Evolutionary conservation across 2,888 invertebrate genomes (phyloP), one percentile per base, ranked within the genome.

Genomic region (Harpalus rubripes): DNA sequence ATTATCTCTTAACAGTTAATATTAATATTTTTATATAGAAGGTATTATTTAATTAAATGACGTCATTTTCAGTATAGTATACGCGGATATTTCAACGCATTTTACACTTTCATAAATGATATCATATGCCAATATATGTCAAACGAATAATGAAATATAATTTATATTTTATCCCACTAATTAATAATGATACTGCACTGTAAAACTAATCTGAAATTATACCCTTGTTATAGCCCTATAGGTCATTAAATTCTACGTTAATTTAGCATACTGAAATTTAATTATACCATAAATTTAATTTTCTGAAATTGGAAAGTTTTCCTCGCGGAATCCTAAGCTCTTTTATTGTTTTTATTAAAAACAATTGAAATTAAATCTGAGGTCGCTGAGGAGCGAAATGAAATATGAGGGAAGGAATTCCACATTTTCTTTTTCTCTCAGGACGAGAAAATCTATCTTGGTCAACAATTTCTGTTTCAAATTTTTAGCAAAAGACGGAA

Each of bases 311-410:
- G 44, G 44, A 52, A 52, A 52, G 44, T 52, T 52, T 52, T 52
- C 44, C 44, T 52, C 44, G 44, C 44, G 3, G 3, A 32, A 32
- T 52, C 44, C 12, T 12, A 8, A 6, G 8, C 44, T 52, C 12
- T 8, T 52, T 52, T 52, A 12, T 52, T 61, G 22, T 61, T 61
- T 61, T 61, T 18, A 61, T 6, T 22, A 18, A 61, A 61, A 61
- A 61, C 61, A 61, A 18, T 18, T 61, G 61, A 61, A 61, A 61
- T 61, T 59, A 18, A 59, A 59, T 16, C 59, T 18, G 59, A 1
- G 59, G 18, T 18, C 59, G 16, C 18, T 59, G 59, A 59, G 59
- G 18, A 59, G 18, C 59, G 18, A 16, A 59, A 59, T 59, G 15
- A 59, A 59, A 59, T 59, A 59, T 52, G 44, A 52, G 12, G 44